phyloP scores from a whole-genome alignment of 2,888 invertebrate species.

The Drosophila mimetica region DNA sequence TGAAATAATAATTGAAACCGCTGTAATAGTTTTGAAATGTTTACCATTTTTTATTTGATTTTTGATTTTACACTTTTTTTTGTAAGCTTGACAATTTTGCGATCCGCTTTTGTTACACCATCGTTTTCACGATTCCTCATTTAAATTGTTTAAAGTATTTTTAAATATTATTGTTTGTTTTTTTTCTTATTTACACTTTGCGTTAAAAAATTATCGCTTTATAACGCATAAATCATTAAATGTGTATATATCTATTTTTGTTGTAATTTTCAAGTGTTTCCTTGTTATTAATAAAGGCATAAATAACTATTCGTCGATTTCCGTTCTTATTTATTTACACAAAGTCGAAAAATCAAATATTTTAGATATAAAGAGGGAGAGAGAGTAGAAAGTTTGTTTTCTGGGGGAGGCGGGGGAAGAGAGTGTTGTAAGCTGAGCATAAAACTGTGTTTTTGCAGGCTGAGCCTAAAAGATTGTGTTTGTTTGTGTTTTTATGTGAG shows the following conservation, averaged over 20 bases:
- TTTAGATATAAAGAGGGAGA: slow-evolving; percentile 19
- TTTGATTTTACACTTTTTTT: slow-evolving; percentile 64
- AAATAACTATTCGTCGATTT: slow-evolving; percentile 60
- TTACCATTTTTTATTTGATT: slow-evolving; percentile 74
- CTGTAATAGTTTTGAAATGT: slow-evolving; percentile 41
- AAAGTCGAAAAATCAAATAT: slow-evolving; percentile 38
- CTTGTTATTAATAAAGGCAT: slow-evolving; percentile 54
- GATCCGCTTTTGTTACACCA: slow-evolving; percentile 46
- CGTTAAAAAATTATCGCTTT: slow-evolving; percentile 30
- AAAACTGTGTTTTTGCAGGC: slow-evolving; percentile 36
- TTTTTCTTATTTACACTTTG: slow-evolving; percentile 43
- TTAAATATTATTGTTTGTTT: slow-evolving; percentile 26
- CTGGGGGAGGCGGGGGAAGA: neutral
- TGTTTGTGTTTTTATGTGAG: slow-evolving; percentile 14
- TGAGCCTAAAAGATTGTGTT: slow-evolving; percentile 34
- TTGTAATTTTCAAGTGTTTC: slow-evolving; percentile 38
- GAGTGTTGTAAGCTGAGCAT: slow-evolving; percentile 35
- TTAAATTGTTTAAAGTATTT: slow-evolving; percentile 57
- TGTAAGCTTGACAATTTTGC: slow-evolving; percentile 65
- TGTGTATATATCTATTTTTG: slow-evolving; percentile 38
- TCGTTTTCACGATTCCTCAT: slow-evolving; percentile 43
- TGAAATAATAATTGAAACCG: too few species aligned
- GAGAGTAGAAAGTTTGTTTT: slow-evolving; percentile 17
- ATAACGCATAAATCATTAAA: slow-evolving; percentile 38
- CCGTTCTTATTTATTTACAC: slow-evolving; percentile 45